Conservation (phyloP, 2,888 invertebrate species). For the Eupithecia centaureata region DNA sequence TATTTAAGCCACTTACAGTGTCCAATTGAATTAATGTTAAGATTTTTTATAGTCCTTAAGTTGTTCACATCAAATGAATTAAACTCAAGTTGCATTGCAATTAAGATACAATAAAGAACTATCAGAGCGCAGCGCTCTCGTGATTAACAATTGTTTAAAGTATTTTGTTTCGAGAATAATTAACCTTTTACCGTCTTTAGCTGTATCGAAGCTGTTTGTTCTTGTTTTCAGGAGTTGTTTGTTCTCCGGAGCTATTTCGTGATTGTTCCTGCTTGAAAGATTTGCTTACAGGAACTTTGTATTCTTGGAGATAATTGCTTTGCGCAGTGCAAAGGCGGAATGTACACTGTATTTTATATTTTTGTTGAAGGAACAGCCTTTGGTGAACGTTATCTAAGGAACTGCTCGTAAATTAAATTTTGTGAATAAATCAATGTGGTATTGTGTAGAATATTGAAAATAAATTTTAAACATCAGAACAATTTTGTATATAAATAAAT, state of each 20-base stretch:
- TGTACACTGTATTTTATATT: background rate
- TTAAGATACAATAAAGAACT: background rate
- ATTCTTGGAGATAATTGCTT: background rate
- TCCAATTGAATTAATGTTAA: no score
- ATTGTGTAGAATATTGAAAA: background rate
- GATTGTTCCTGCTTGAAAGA: slow-evolving; percentile 4
- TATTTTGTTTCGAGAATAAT: slow-evolving; percentile 8
- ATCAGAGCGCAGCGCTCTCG: background rate
- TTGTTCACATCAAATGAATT: background rate
- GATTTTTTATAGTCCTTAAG: no score
- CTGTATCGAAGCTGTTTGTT: background rate
- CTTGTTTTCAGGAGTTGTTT: slow-evolving; percentile 1
- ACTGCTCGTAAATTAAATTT: background rate
- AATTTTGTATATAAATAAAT: background rate
- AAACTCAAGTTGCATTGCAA: background rate
- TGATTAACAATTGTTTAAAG: background rate
- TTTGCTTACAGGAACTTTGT: slow-evolving; percentile 7
- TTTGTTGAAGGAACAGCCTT: background rate
- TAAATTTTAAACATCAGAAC: background rate
- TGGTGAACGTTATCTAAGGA: background rate
- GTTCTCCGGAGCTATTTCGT: slow-evolving; percentile 4
- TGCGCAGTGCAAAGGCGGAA: slow-evolving; percentile 18
- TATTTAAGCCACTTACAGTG: no score
- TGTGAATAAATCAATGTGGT: background rate
- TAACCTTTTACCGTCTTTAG: background rate